Conservation (phyloP, 2,113 vertebrate species). For the Cercopithecus mona region DNA sequence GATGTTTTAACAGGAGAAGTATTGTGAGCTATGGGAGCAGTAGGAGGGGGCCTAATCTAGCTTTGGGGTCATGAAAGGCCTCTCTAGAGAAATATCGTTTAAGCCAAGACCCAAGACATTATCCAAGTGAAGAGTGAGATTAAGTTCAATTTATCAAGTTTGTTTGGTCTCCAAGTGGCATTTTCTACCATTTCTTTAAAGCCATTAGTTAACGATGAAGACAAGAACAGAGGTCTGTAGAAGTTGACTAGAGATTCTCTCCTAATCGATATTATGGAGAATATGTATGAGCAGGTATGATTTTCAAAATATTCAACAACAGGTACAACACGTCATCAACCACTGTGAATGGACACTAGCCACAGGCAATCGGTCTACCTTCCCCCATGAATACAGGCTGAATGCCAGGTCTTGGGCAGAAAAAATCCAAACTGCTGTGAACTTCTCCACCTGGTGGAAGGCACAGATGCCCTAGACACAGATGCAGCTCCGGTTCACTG, state of each 20-base stretch:
- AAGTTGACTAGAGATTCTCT: background rate
- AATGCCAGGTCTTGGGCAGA: background rate
- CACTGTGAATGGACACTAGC: no score
- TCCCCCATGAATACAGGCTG: background rate
- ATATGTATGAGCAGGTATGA: background rate
- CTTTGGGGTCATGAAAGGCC: background rate
- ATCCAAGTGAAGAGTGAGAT: background rate
- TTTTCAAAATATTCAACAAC: background rate
- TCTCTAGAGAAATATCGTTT: background rate
- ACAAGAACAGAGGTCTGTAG: background rate
- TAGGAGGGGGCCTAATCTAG: background rate
- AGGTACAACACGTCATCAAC: background rate
- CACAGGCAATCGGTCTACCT: no score
- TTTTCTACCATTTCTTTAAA: background rate
- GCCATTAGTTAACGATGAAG: background rate
- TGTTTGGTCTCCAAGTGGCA: background rate
- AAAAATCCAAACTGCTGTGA: background rate
- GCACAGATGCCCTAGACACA: background rate
- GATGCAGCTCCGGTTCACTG: fast-evolving
- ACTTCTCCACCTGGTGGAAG: background rate
- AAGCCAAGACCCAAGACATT: background rate
- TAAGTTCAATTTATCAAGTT: background rate
- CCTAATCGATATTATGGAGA: background rate
- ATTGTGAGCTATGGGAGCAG: background rate
- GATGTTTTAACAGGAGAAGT: background rate